These are phyloP conservation scores for Phasia obesa DNA, from an alignment of 2,888 invertebrate genomes.

Conservation along the genomic window DNA sequence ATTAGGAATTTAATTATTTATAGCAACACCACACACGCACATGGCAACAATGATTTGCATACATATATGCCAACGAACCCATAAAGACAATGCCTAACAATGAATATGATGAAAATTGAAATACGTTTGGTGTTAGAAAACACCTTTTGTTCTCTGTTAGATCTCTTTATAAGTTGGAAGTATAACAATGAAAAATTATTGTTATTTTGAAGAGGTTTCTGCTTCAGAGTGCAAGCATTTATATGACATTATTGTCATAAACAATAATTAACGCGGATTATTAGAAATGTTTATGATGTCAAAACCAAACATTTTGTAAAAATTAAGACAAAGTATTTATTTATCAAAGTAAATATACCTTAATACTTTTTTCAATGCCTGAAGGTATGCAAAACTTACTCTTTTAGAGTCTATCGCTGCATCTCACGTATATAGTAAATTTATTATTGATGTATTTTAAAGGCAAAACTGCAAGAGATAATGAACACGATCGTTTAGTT, in stretches of 20 bases:
- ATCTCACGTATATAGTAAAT: no score
- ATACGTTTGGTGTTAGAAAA: slow-evolving; percentile 14
- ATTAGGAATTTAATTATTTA: slow-evolving; percentile 75
- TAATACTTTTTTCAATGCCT: background rate
- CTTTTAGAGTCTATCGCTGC: background rate
- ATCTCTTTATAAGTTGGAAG: background rate
- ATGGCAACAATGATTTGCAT: background rate
- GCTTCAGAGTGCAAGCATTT: background rate
- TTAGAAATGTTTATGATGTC: slow-evolving; percentile 1
- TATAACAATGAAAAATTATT: slow-evolving; percentile 1
- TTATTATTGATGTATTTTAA: no score
- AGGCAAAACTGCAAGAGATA: no score
- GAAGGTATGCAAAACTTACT: background rate
- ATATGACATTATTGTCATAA: background rate
- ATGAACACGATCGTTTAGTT: no score
- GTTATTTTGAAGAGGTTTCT: background rate
- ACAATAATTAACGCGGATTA: background rate
- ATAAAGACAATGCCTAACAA: slow-evolving; percentile 8
- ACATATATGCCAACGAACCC: background rate
- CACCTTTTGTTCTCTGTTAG: slow-evolving; percentile 15
- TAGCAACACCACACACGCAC: slow-evolving; percentile 49
- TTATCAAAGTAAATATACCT: no score
- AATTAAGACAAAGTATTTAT: background rate
- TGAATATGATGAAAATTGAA: slow-evolving; percentile 35
- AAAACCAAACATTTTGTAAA: background rate